Evolutionary conservation across 2,888 invertebrate genomes (phyloP), one percentile per base, ranked within the genome.

Genomic region (Argyresthia albistria): DNA sequence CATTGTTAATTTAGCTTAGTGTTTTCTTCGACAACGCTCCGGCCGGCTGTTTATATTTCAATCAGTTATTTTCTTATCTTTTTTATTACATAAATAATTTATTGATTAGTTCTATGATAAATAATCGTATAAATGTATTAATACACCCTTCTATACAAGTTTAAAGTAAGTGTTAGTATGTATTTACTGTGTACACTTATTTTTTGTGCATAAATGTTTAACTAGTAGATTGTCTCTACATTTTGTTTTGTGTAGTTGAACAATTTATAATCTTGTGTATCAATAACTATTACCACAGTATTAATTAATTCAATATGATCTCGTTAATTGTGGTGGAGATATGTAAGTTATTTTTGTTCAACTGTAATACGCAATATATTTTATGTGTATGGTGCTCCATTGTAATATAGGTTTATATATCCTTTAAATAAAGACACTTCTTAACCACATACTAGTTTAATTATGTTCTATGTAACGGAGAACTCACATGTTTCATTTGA

Each of bases 331-430:
- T 25, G 25, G 25, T n/a, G n/a, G n/a, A n/a, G n/a, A n/a, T 25
- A 25, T 25, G 25, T 25, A 25, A 25, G 25, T 25, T 25, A 25
- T 47, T 51, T 47, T 43, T 54, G 48, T 12, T 37, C 37, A 14
- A 15, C 42, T 42, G 61, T 69, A 72, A 65, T 70, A 67, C 67
- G 76, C 78, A 73, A 71, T 78, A 73, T 75, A 64, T 77, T 76
- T 55, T 71, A 71, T 73, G 74, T 81, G 79, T 80, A 82, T 82
- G 86, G 84, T 86, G 84, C 86, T 86, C 81, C 81, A 73, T 66
- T 76, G 59, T 69, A 65, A 65, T 59, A 74, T 80, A 77, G 71
- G 67, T 80, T 80, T 79, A 82, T 76, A 76, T 80, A 81, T 76
- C 76, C 80, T 79, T 80, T 63, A 78, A 82, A 79, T 82, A 83